Percentiles rank a stretch among this genome's conserved stretches.
Conservation (phyloP, 2,113 vertebrate genomes). For the Gulo gulo region DNA sequence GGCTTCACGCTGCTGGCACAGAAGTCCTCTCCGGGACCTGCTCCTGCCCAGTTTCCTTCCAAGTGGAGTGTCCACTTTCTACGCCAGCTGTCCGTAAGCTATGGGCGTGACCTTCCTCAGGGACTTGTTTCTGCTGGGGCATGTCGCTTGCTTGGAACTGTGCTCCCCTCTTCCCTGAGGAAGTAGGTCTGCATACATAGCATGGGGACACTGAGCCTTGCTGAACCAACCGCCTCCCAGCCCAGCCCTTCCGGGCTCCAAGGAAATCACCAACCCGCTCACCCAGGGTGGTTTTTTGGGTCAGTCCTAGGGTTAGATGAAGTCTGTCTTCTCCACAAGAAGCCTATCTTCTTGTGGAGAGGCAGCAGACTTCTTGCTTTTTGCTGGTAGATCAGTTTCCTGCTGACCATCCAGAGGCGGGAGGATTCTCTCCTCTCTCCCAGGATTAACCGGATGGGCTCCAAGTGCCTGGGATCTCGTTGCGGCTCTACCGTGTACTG, state of each 20-base stretch:
- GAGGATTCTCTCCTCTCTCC: not conserved
- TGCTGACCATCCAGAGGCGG: not conserved
- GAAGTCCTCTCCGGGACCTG: not conserved
- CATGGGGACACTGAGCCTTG: not conserved
- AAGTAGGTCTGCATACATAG: not conserved
- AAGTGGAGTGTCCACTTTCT: not conserved
- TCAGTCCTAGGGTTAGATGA: not conserved
- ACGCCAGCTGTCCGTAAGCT: not conserved
- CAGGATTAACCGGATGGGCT: not conserved
- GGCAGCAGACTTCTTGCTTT: not conserved
- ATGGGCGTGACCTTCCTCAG: not conserved
- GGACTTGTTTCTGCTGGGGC: not conserved
- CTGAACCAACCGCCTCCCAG: not conserved
- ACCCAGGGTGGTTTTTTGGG: not conserved
- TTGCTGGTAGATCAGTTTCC: not conserved
- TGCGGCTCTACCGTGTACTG: rapidly evolving
- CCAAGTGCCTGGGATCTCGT: not conserved
- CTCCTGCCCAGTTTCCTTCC: not conserved
- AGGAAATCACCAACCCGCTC: not conserved
- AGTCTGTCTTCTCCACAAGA: not conserved
- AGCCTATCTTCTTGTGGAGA: not conserved
- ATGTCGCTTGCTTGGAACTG: not conserved
- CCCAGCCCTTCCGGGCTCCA: not conserved
- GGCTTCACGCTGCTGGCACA: not conserved
- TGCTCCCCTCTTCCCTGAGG: not conserved